Percentiles rank a stretch among this genome's conserved stretches.
These are phyloP conservation scores for Macaria liturata DNA, from an alignment of 2,888 invertebrate species.

Conservation along the genomic window DNA sequence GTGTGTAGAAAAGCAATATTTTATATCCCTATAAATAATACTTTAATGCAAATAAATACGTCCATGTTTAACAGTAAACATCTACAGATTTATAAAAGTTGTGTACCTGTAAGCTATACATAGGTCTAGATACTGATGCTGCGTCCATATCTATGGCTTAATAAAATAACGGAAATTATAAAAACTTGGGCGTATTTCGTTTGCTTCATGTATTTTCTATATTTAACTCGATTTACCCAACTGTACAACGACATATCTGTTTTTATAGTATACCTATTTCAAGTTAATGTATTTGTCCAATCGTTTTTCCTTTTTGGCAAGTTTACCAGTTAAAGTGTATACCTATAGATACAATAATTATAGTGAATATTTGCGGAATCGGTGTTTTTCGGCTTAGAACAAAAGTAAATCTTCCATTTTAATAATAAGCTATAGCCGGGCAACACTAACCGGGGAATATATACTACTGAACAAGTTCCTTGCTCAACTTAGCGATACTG, in stretches of 20 bases:
- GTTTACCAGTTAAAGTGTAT: slow-evolving; percentile 46
- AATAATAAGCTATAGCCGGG: slow-evolving; percentile 40
- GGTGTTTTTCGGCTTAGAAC: slow-evolving; percentile 38
- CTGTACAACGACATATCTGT: slow-evolving; percentile 77
- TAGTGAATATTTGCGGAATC: slow-evolving; percentile 44
- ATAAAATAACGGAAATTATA: background rate
- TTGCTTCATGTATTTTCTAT: slow-evolving; percentile 13
- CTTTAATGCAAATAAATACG: slow-evolving; percentile 30
- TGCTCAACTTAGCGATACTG: slow-evolving; percentile 2
- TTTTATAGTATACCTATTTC: slow-evolving; percentile 67
- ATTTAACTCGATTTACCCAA: slow-evolving; percentile 38
- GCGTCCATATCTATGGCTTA: no score
- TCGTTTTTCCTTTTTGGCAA: slow-evolving; percentile 57
- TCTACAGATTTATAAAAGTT: no score
- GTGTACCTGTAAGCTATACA: no score
- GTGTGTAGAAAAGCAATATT: slow-evolving; percentile 74
- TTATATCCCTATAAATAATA: slow-evolving; percentile 65
- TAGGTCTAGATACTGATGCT: no score
- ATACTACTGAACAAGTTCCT: background rate
- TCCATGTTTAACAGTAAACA: background rate
- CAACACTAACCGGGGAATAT: slow-evolving; percentile 39
- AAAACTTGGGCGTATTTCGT: slow-evolving; percentile 8
- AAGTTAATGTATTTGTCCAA: slow-evolving; percentile 51
- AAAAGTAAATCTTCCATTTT: slow-evolving; percentile 27
- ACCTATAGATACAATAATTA: slow-evolving; percentile 44